Evolutionary conservation across 1,140 invertebrate species (phyloP), one percentile per base, ranked within the genome.

Genomic region (Zaprionus tsacasi): DNA sequence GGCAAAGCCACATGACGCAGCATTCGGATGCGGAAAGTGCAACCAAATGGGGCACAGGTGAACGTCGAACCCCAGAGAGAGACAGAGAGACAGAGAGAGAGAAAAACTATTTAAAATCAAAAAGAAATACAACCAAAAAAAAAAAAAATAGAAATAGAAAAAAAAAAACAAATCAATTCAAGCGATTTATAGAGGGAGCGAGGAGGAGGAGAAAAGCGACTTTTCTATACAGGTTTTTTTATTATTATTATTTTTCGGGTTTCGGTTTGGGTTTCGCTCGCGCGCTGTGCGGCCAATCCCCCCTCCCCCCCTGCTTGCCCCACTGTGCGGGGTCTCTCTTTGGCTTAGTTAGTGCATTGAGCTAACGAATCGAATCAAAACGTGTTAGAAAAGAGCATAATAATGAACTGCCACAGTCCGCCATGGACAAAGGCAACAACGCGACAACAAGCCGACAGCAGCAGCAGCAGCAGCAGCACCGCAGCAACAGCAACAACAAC

Each of bases 331-430:
- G 56, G 6, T n/a, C 56, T 21, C 21, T n/a, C 56, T 21, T 2
- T 69, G 70, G 72, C 65, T 78, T 76, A 76, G 72, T 78, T 78
- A 65, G 72, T 75, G 76, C 76, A 78, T 70, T 66, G 57, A 60
- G 60, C 57, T 71, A 76, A 60, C 70, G 74, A 77, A 69, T 73
- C 78, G 77, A 73, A 76, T 77, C 73, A 64, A 71, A 82, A 81
- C 75, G 80, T 82, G 79, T 87, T 87, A 79, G 83, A 87, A 77
- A 72, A 71, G 77, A 79, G 83, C 76, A 74, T 79, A 79, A 87
- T 86, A 86, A 85, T 85, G 66, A 75, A 59, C 70, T 67, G 55
- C n/a, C 63, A 67, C 63, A 67, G n/a, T 13, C 30, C 30, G 60
- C 59, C 40, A 40, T 25, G 40, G 54, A 57, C 59, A 70, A 77